These are phyloP conservation scores for Holothuria leucospilota DNA, from an alignment of 53 echinoderm and acorn worm genomes.

Conservation along the genomic window DNA sequence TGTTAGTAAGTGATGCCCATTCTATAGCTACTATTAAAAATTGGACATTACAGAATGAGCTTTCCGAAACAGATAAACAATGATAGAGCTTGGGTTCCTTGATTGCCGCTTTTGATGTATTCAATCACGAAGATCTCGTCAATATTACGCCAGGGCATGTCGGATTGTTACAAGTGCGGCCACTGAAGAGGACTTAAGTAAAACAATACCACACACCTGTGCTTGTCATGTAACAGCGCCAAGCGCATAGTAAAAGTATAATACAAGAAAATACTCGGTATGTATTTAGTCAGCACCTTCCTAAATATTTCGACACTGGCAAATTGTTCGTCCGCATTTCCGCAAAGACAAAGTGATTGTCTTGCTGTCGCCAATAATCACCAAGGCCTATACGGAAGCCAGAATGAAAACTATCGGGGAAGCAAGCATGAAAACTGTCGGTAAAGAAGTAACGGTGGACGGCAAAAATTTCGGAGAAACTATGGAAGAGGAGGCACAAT, in stretches of 20 bases:
- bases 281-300: no score
- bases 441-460: neutral
- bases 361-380: neutral
- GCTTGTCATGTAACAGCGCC: neutral
- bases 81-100: constrained; percentile 23
- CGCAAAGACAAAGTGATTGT: neutral
- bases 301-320: neutral
- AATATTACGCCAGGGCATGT: constrained; percentile 7
- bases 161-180: neutral
- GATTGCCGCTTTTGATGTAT: neutral
- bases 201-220: neutral
- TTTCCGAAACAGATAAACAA: constrained; percentile 11
- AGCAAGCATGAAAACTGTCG: no score
- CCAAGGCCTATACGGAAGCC: neutral
- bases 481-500: neutral
- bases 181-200: neutral
- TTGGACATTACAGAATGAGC: neutral
- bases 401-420: neutral
- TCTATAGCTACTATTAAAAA: constrained; percentile 4
- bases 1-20: neutral
- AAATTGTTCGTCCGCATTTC: neutral
- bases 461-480: neutral
- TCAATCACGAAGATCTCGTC: neutral
- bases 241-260: no score
- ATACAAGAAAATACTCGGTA: no score